These are phyloP conservation scores for Mobula hypostoma DNA, from an alignment of 2,113 vertebrate species.

Conservation along the genomic window DNA sequence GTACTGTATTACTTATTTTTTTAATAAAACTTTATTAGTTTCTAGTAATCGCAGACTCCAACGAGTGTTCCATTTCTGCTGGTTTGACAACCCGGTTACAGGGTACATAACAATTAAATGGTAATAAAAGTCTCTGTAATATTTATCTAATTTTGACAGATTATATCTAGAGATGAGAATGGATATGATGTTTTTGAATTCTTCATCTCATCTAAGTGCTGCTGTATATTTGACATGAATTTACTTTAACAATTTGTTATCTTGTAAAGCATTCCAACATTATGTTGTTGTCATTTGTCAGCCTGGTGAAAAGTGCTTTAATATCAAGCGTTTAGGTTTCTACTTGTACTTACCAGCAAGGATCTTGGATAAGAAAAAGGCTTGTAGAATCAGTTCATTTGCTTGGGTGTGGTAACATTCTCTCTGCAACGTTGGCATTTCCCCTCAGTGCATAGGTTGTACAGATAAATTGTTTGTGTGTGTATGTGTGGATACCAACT, in stretches of 20 bases:
- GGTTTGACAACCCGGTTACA: no score
- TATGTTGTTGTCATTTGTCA: no score
- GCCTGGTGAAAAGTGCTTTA: no score
- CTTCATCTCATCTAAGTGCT: not conserved
- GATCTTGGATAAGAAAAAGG: not conserved
- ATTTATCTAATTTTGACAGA: not conserved
- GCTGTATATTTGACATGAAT: not conserved
- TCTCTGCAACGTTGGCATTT: not conserved
- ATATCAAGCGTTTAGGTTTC: no score
- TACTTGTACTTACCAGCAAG: not conserved
- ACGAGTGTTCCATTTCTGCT: no score
- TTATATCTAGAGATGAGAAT: not conserved
- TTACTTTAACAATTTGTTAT: not conserved
- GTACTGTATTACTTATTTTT: no score
- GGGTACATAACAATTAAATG: not conserved
- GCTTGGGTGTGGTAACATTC: slow-evolving; percentile 1
- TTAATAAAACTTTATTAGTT: no score
- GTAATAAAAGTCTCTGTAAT: not conserved
- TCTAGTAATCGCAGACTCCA: no score
- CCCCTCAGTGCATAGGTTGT: not conserved
- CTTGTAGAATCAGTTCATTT: not conserved
- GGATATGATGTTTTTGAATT: not conserved
- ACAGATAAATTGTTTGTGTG: not conserved
- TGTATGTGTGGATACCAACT: not conserved
- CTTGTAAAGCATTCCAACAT: no score